These are phyloP conservation scores for Ditula angustiorana DNA, from an alignment of 2,888 invertebrate genomes.

Conservation along the genomic window DNA sequence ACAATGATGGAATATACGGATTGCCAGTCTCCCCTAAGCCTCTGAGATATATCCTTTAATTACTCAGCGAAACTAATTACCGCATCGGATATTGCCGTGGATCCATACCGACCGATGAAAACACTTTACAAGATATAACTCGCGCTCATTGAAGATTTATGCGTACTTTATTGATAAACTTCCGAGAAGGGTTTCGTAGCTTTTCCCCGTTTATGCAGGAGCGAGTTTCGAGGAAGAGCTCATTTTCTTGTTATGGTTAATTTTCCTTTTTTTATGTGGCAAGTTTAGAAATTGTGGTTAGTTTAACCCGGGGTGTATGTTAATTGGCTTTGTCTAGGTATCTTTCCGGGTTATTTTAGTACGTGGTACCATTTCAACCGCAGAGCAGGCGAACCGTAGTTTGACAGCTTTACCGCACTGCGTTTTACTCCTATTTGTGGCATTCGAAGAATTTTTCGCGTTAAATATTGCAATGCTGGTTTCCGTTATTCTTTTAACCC, in stretches of 20 bases:
- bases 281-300: conserved; percentile 58
- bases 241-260: conserved; percentile 66
- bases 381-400: not conserved
- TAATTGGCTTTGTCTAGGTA: conserved; percentile 41
- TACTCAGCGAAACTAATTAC: conserved; percentile 36
- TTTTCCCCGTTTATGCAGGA: conserved; percentile 44
- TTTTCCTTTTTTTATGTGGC: conserved; percentile 64
- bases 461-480: not conserved
- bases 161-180: conserved; percentile 59
- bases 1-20: conserved; percentile 28
- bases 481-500: not conserved
- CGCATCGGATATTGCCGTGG: conserved; percentile 33
- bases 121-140: conserved; percentile 44
- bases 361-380: not conserved
- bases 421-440: conserved; percentile 4
- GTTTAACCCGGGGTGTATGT: conserved; percentile 36
- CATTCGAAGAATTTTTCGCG: not conserved
- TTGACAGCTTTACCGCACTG: conserved; percentile 12
- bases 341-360: conserved; percentile 17
- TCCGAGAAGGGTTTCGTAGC: conserved; percentile 52
- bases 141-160: conserved; percentile 46
- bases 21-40: conserved; percentile 22
- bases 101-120: conserved; percentile 39
- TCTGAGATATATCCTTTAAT: conserved; percentile 33
- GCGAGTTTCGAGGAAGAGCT: conserved; percentile 55